Evolutionary conservation across 2,113 vertebrate species (phyloP), one percentile per base, ranked within the genome.

Genomic region (Crypturellus undulatus): DNA sequence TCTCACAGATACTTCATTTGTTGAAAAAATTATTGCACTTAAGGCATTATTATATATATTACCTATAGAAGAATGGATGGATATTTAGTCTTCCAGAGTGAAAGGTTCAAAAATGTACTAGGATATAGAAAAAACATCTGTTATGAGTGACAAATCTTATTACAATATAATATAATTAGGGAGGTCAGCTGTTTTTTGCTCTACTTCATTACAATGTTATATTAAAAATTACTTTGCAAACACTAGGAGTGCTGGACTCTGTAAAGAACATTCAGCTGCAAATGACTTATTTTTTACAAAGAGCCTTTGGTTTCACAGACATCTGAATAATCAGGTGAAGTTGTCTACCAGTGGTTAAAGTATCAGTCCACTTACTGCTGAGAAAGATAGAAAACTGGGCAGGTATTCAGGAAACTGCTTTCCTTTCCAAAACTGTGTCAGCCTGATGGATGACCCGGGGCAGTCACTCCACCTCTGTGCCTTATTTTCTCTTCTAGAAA

Each of bases 371-470:
- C 45, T 79, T 78, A 73, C 34, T 82, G 17, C 21, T 91, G 47
- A 54, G 19, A 49, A 49, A 49, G 45, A 79, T 15, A 81, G 54
- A 87, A 90, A 63, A 52, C 24, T 79, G 56, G 70, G 51, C 79
- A 73, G 75, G 19, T 12, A 63, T 76, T 94, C 87, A 91, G 89
- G 94, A 94, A 89, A 85, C 59, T 6, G 32, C 47, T 85, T 94
- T 83, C 30, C 68, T 83, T 96, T 92, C 79, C 54, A 92, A 85
- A 89, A 38, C 42, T 88, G 4, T 73, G 54, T 77, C 0, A 0
- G n/a, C 30, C 70, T 95, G 84, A 89, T 73, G 63, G 79, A 89
- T 94, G 45, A 38, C 76, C 32, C 38, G 71, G 42, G 72, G 51
- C 67, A 85, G 19, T 67, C 36, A 51, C 21, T 69, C n/a, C 0